Evolutionary conservation across 1,140 invertebrate species (phyloP), one percentile per base, ranked within the genome.

Genomic region (Olivierus martensii): DNA sequence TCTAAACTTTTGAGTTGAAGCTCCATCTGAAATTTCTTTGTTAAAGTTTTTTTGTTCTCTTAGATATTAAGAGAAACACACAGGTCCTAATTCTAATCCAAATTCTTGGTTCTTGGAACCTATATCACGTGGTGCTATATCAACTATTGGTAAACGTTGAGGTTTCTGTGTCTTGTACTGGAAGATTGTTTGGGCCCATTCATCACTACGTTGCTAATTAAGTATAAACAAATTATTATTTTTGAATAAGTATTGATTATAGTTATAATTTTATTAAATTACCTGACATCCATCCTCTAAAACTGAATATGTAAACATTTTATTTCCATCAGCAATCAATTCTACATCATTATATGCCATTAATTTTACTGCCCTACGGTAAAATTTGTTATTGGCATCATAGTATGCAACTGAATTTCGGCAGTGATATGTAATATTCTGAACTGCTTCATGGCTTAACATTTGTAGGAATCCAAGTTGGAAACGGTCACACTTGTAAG

Each of bases 391-490:
- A 1, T 71, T 69, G 1, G 74, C 69, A 67, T 89, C 81, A 58
- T 78, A 87, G 64, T 83, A 86, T 14, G 80, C 85, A 1, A 83
- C 73, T 0, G 82, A 82, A 61, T 88, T 90, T 61, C 77, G 77
- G 64, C 89, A 93, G 64, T 89, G 79, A 63, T 87, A 85, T 0
- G 85, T 91, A 39, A 93, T 71, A 64, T 84, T 87, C 67, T 93
- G 89, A 14, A 73, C 71, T 1, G 84, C 87, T 37, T 70, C 69
- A 2, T 73, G 69, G 1, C 83, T 87, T 11, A 88, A 63, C 39
- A 90, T 67, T 70, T 92, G 87, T 14, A 93, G 70, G 71, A 86
- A 87, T 4, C 76, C 77, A 43, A 92, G 75, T 69, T 92, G 87
- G 59, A 79, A 82, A 59, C 77, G 79, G 61, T 87, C 83, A 0